Evolutionary conservation across 2,113 vertebrate genomes (phyloP).

Genomic region (Periophthalmus modestus): DNA sequence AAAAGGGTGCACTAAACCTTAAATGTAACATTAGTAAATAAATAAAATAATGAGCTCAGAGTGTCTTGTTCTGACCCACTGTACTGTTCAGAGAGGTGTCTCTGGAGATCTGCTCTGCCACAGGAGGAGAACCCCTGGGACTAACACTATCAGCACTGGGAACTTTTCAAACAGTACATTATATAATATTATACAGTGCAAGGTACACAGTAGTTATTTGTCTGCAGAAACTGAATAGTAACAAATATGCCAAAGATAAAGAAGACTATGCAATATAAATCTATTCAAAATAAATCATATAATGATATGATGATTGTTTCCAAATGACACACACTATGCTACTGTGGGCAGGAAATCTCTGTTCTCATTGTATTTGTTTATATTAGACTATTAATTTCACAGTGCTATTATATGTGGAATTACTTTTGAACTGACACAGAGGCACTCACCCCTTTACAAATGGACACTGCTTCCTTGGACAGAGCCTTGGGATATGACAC

Average conservation of each 20-base stretch:
- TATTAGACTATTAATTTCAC: neutral
- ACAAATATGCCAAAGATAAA: neutral
- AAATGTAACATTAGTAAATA: neutral
- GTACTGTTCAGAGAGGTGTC: conserved; percentile 17
- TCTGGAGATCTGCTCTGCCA: neutral
- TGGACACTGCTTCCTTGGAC: conserved; percentile 96
- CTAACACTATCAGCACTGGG: neutral
- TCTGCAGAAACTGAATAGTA: neutral
- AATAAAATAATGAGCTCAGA: conserved; percentile 6
- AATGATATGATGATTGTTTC: no score
- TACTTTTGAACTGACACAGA: neutral
- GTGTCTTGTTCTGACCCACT: conserved; percentile 30
- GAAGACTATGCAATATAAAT: neutral
- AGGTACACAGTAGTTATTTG: neutral
- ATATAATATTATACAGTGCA: neutral
- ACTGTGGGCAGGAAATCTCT: no score
- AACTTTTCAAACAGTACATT: neutral
- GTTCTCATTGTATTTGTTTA: neutral
- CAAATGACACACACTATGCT: no score
- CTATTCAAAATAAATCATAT: no score
- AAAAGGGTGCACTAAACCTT: neutral
- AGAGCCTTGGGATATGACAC: conserved; percentile 94
- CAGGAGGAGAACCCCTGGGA: neutral
- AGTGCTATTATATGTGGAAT: neutral
- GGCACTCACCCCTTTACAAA: conserved; percentile 95